Evolutionary conservation across 2,888 invertebrate genomes (phyloP).

Genomic region (Amiota minor): DNA sequence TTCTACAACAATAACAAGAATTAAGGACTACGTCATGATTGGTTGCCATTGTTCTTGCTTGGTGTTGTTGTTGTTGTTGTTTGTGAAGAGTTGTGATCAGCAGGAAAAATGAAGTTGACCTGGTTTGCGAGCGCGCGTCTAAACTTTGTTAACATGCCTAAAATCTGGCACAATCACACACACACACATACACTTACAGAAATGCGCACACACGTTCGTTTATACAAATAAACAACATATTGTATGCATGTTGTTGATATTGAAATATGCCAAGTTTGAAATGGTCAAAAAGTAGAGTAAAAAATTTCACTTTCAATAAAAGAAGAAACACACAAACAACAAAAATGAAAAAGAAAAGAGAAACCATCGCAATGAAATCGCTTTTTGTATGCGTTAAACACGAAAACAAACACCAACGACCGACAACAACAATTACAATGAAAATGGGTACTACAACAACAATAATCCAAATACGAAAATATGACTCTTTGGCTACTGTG

Average conservation of each 20-base stretch:
- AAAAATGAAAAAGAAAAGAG: not conserved
- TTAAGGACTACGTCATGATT: conserved; percentile 4
- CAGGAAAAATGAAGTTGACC: conserved; percentile 67
- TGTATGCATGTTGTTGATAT: conserved; percentile 66
- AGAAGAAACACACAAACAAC: not conserved
- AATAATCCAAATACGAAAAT: conserved; percentile 12
- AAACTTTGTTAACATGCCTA: conserved; percentile 41
- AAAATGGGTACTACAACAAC: no score
- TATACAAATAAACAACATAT: conserved; percentile 57
- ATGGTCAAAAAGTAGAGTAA: conserved; percentile 38
- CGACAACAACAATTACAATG: conserved; percentile 39
- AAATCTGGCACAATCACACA: conserved; percentile 53
- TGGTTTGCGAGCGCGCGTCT: conserved; percentile 47
- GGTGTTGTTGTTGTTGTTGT: conserved; percentile 41
- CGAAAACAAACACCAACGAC: conserved; percentile 58
- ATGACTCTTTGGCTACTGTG: not conserved
- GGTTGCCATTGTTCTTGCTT: conserved; percentile 40
- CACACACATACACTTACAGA: conserved; percentile 43
- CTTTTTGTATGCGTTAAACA: conserved; percentile 61
- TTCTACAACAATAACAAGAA: conserved; percentile 29
- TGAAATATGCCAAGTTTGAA: conserved; percentile 57
- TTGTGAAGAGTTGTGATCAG: conserved; percentile 42
- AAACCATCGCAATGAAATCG: conserved; percentile 20
- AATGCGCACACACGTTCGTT: conserved; percentile 45
- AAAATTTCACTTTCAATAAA: conserved; percentile 55